A percentile compares a stretch with the other conserved stretches of the same genome.
Evolutionary conservation across 2,888 invertebrate species (phyloP).

Genomic region (Fragum sueziense): DNA sequence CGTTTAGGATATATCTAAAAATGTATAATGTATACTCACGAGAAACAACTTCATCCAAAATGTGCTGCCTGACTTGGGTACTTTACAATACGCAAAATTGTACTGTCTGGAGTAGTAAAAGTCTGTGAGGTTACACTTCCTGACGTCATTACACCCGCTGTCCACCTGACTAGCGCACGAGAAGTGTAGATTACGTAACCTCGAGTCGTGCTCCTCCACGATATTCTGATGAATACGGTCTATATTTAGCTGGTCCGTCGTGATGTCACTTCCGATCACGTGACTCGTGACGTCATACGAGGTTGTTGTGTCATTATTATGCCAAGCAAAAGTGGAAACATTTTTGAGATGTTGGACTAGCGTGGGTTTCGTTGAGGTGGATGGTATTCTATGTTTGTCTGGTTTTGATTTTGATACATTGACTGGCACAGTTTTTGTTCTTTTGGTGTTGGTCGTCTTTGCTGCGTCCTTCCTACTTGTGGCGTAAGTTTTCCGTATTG

Average conservation of each 20-base stretch:
- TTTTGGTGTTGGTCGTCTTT: too few relatives aligned
- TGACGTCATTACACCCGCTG: conserved; percentile 20
- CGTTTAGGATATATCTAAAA: background rate
- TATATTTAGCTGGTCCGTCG: background rate
- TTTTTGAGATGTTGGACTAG: too few relatives aligned
- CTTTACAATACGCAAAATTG: conserved; percentile 58
- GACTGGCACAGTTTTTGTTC: too few relatives aligned
- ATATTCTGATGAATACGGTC: background rate
- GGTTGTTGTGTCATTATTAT: background rate
- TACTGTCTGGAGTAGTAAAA: conserved; percentile 40
- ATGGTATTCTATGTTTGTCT: too few relatives aligned
- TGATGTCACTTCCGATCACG: background rate
- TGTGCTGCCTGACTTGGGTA: conserved; percentile 57
- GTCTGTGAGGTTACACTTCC: conserved; percentile 38
- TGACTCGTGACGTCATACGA: background rate
- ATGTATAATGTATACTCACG: conserved; percentile 27
- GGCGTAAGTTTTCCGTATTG: too few relatives aligned
- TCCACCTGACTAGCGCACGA: background rate
- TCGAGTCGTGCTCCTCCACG: background rate
- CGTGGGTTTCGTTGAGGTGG: too few relatives aligned
- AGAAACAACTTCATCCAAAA: conserved; percentile 60
- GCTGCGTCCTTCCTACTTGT: too few relatives aligned
- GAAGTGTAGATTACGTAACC: background rate
- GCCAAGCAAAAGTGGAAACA: too few relatives aligned
- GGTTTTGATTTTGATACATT: too few relatives aligned